Conservation (phyloP, 2,797 vertebrate species). For the Chaunax sp. region DNA sequence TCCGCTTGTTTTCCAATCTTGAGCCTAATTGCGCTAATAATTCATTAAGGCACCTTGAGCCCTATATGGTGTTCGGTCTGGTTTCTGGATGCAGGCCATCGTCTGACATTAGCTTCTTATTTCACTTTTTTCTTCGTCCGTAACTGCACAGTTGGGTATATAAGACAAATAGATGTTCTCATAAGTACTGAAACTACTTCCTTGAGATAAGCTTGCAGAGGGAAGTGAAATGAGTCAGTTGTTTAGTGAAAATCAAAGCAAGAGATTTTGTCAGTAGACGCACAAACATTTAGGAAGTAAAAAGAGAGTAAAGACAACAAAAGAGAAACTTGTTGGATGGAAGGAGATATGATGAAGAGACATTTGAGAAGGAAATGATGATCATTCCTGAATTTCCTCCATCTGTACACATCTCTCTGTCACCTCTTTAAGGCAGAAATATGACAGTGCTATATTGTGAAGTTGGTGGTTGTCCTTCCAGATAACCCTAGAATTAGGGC, state of each 20-base stretch:
- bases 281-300: neutral
- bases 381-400: slow-evolving; percentile 27
- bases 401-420: slow-evolving; percentile 34
- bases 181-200: slow-evolving; percentile 18
- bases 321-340: slow-evolving; percentile 3
- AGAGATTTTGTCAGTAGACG: neutral
- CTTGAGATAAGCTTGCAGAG: slow-evolving; percentile 6
- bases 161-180: slow-evolving; percentile 20
- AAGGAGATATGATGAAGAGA: slow-evolving; percentile 29
- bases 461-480: slow-evolving; percentile 63
- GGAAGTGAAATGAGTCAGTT: neutral
- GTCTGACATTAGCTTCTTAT: neutral
- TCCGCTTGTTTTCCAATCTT: slow-evolving; percentile 56
- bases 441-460: slow-evolving; percentile 31
- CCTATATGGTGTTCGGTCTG: neutral
- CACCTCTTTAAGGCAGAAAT: slow-evolving; percentile 46
- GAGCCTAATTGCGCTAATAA: slow-evolving; percentile 66
- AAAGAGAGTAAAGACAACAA: neutral
- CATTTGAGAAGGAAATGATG: slow-evolving; percentile 32
- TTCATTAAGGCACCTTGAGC: slow-evolving; percentile 52
- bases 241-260: neutral
- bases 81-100: neutral
- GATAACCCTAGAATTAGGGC: slow-evolving; percentile 68
- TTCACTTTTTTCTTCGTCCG: slow-evolving; percentile 23
- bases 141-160: slow-evolving; percentile 4